A percentile compares a stretch with the other conserved stretches of the same genome.
These are phyloP conservation scores for Actinia tenebrosa DNA, from an alignment of 64 coral and sea anemone species.

Conservation along the genomic window DNA sequence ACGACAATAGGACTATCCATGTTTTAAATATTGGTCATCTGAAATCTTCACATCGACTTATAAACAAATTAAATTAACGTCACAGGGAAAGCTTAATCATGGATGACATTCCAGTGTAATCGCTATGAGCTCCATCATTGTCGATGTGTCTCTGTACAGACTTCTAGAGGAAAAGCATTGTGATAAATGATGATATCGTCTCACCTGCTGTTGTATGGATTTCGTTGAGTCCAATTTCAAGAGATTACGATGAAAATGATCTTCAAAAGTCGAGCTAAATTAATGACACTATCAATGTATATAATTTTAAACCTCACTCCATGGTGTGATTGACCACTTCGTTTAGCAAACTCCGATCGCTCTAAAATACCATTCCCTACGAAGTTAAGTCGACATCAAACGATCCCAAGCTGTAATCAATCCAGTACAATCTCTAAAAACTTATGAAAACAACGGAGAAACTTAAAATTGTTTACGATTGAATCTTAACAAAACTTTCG, in stretches of 20 bases:
- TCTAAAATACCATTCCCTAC: not conserved
- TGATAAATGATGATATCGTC: not conserved
- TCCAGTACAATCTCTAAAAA: not conserved
- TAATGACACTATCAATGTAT: not conserved
- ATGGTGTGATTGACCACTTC: not conserved
- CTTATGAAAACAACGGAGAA: not conserved
- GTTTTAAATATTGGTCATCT: too few relatives aligned
- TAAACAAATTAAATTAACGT: not conserved
- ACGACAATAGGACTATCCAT: too few relatives aligned
- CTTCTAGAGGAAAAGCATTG: not conserved
- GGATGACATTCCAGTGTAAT: too few relatives aligned
- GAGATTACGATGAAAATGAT: not conserved
- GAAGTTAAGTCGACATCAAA: not conserved
- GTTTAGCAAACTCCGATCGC: not conserved
- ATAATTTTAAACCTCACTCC: not conserved
- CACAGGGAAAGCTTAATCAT: not conserved
- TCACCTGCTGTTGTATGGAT: not conserved
- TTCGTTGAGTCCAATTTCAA: not conserved
- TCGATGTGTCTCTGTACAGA: not conserved
- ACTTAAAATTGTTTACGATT: not conserved
- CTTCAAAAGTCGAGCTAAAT: not conserved
- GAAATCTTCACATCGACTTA: not conserved
- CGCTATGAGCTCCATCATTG: not conserved
- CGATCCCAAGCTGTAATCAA: not conserved
- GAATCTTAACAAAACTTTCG: conserved; percentile 6